phyloP scores from a whole-genome alignment of 1,140 invertebrate species.

The Xylocopa sonorina region DNA sequence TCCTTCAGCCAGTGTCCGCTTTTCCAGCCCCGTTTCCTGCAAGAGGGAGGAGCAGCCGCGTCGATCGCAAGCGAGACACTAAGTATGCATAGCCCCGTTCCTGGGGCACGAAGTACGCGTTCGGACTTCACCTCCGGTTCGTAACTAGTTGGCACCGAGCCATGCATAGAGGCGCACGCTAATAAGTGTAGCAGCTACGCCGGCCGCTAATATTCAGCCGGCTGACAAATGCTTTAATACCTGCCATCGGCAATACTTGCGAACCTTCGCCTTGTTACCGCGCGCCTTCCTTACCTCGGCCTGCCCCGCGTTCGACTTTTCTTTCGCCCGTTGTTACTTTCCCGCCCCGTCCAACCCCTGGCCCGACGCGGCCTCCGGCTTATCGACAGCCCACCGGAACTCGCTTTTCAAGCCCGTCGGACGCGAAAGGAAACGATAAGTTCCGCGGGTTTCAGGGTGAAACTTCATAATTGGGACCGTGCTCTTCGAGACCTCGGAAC shows the following conservation, averaged over 20 bases:
- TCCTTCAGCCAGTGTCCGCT: neutral
- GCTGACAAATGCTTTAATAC: constrained; percentile 79
- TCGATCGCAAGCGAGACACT: constrained; percentile 52
- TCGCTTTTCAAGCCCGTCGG: constrained; percentile 21
- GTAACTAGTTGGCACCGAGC: constrained; percentile 77
- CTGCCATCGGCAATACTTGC: constrained; percentile 73
- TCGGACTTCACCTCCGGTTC: constrained; percentile 71
- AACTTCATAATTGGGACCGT: constrained; percentile 48
- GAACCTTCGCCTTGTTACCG: constrained; percentile 40
- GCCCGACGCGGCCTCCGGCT: neutral
- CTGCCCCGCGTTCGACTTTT: constrained; percentile 35
- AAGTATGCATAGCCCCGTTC: constrained; percentile 73
- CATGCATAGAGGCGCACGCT: constrained; percentile 75
- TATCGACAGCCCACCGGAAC: constrained; percentile 31
- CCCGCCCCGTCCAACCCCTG: neutral
- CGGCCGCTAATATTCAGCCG: constrained; percentile 72
- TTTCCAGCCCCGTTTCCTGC: neutral
- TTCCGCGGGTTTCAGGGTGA: constrained; percentile 10
- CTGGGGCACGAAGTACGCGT: constrained; percentile 66
- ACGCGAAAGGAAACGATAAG: constrained; percentile 46
- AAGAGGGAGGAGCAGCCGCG: neutral
- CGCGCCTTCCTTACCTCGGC: constrained; percentile 32
- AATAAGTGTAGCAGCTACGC: constrained; percentile 73
- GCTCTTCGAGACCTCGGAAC: neutral
- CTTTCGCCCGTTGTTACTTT: constrained; percentile 10